Conservation (phyloP, 2,113 vertebrate species). For the Protobothrops flavoviridis region DNA sequence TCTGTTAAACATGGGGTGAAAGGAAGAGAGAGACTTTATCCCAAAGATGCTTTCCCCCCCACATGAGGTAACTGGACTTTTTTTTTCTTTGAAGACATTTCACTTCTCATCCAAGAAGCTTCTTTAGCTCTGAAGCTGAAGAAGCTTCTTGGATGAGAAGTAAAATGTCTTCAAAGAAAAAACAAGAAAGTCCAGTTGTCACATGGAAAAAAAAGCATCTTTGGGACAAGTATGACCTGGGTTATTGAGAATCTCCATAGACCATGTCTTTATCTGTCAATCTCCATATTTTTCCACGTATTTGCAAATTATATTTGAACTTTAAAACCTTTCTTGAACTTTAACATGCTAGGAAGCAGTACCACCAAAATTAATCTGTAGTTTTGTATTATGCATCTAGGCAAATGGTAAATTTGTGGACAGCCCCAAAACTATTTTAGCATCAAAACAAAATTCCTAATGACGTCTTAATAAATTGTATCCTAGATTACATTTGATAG, state of each 20-base stretch:
- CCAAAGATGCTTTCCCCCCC: no score
- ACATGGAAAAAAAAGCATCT: no score
- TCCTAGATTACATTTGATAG: neutral
- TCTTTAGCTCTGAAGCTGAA: no score
- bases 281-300: neutral
- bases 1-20: neutral
- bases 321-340: neutral
- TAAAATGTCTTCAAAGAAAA: no score
- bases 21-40: neutral
- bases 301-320: neutral
- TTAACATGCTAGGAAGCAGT: neutral
- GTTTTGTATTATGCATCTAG: neutral
- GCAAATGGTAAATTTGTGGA: neutral
- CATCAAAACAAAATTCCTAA: neutral
- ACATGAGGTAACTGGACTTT: no score
- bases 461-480: neutral
- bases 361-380: neutral
- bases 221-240: no score
- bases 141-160: no score
- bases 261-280: no score
- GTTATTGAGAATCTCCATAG: no score
- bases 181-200: no score
- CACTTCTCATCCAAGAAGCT: no score
- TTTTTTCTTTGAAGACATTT: no score
- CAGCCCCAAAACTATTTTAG: neutral